A percentile compares a stretch with the other conserved stretches of the same genome.
Conservation (phyloP, 2,797 vertebrate species). For the Sebastolobus altivelis region DNA sequence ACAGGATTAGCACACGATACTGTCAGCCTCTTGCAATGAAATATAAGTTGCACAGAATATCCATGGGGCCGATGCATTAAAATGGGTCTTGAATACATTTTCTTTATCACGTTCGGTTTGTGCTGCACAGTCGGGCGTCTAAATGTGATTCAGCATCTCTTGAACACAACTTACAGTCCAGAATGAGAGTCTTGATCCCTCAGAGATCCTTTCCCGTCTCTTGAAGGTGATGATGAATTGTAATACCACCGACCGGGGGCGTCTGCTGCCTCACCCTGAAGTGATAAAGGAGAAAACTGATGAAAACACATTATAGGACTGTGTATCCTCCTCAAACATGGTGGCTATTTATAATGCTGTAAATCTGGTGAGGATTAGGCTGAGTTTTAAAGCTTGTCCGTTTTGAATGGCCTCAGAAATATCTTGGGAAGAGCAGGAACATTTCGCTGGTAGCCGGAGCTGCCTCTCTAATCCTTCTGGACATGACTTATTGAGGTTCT, state of each 20-base stretch:
- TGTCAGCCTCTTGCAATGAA: slow-evolving; percentile 45
- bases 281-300: slow-evolving; percentile 44
- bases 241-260: slow-evolving; percentile 41
- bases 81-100: slow-evolving; percentile 63
- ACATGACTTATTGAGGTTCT: slow-evolving; percentile 63
- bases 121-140: slow-evolving; percentile 55
- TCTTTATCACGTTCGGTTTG: slow-evolving; percentile 55
- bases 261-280: slow-evolving; percentile 62
- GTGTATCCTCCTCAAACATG: slow-evolving; percentile 46
- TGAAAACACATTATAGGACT: slow-evolving; percentile 38
- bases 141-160: slow-evolving; percentile 64
- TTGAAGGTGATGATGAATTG: slow-evolving; percentile 72
- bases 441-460: slow-evolving; percentile 36
- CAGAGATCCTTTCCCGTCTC: slow-evolving; percentile 49
- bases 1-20: slow-evolving; percentile 38
- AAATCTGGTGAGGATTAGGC: slow-evolving; percentile 72
- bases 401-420: slow-evolving; percentile 67
- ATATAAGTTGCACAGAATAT: slow-evolving; percentile 49
- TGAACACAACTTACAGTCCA: slow-evolving; percentile 72
- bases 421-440: slow-evolving; percentile 53
- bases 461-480: slow-evolving; percentile 65
- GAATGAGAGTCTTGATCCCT: slow-evolving; percentile 62
- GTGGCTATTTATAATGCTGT: slow-evolving; percentile 50
- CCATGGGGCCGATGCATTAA: slow-evolving; percentile 53
- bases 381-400: slow-evolving; percentile 55